These are phyloP conservation scores for Lamproptera curius DNA, from an alignment of 2,888 invertebrate species.

Conservation along the genomic window DNA sequence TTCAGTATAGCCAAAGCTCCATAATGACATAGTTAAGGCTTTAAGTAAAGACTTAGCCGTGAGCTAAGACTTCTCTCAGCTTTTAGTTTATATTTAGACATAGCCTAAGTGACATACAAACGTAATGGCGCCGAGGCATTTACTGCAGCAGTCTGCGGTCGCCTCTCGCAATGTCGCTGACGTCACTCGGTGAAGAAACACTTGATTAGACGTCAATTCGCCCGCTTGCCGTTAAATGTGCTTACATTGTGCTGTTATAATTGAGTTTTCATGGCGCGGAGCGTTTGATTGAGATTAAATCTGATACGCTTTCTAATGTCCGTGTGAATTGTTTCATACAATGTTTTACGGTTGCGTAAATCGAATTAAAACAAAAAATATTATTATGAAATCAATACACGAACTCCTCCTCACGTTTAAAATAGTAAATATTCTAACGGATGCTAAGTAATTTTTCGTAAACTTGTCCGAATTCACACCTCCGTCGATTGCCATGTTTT, in stretches of 20 bases:
- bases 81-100: neutral
- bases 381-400: no score
- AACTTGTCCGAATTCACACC: no score
- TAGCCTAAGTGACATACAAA: neutral
- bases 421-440: no score
- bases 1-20: no score
- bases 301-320: no score
- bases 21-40: no score
- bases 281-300: neutral
- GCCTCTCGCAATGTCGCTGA: conserved; percentile 8
- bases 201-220: conserved; percentile 14
- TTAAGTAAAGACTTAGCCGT: neutral
- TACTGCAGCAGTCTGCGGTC: conserved; percentile 17
- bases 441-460: no score
- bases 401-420: no score
- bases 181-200: conserved; percentile 15
- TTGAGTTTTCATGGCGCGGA: conserved; percentile 28
- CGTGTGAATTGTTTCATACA: no score
- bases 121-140: conserved; percentile 15
- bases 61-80: neutral
- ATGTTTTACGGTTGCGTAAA: no score
- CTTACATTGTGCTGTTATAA: conserved; percentile 6
- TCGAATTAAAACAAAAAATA: no score
- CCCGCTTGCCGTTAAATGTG: conserved; percentile 14
- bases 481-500: no score